A percentile compares a stretch with the other conserved stretches of the same genome.
phyloP scores from a whole-genome alignment of 1,140 invertebrate genomes.

The Trigoniulus corallinus region DNA sequence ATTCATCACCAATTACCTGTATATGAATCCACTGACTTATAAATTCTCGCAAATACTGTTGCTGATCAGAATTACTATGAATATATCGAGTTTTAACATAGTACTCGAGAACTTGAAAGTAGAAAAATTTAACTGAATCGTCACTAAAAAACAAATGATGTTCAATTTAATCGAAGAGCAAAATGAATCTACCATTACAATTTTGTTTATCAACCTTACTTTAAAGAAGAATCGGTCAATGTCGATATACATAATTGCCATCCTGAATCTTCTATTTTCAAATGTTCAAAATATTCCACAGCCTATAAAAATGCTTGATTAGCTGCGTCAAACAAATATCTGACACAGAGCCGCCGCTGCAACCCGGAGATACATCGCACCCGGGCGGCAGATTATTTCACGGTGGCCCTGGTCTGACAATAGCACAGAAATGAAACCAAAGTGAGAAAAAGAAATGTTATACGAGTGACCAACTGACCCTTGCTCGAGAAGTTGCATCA shows the following conservation, averaged over 20 bases:
- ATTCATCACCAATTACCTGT: constrained; percentile 1
- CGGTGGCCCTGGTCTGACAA: too few species aligned
- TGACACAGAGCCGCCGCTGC: too few species aligned
- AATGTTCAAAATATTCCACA: constrained; percentile 32
- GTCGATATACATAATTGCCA: constrained; percentile 32
- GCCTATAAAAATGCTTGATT: constrained; percentile 21
- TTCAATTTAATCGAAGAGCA: too few species aligned
- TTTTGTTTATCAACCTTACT: constrained; percentile 18
- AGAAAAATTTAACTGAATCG: constrained; percentile 33
- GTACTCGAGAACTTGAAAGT: constrained; percentile 33
- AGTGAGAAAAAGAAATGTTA: not conserved
- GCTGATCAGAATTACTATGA: constrained; percentile 12
- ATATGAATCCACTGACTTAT: constrained; percentile 18
- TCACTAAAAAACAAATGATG: constrained; percentile 20
- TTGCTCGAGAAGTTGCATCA: constrained; percentile 14
- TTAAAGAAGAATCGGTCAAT: constrained; percentile 16
- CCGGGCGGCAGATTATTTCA: too few species aligned
- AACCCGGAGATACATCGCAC: too few species aligned
- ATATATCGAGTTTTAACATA: constrained; percentile 26
- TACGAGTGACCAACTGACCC: constrained; percentile 12
- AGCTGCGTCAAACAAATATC: too few species aligned
- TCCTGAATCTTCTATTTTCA: constrained; percentile 29
- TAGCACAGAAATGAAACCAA: too few species aligned
- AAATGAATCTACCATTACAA: constrained; percentile 4
- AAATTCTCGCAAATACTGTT: constrained; percentile 17